Percentiles rank a stretch among this genome's conserved stretches.
Evolutionary conservation across 2,797 vertebrate species (phyloP).

Genomic region (Melanotaenia trifasciata): DNA sequence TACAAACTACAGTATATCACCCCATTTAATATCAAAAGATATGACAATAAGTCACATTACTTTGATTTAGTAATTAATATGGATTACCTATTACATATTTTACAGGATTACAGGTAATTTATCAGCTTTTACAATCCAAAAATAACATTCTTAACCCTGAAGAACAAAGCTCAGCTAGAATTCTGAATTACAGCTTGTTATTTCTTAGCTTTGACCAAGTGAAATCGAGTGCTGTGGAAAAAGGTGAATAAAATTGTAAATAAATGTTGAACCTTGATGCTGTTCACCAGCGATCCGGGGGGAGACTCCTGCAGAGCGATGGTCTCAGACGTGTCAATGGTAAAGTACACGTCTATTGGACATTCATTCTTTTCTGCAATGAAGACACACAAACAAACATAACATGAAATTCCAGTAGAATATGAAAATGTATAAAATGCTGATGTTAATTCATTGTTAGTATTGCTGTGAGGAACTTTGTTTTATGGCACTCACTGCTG

Average conservation of each 20-base stretch:
- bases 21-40: neutral
- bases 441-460: neutral
- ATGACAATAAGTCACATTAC: neutral
- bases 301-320: constrained; percentile 93
- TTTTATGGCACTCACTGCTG: constrained; percentile 63
- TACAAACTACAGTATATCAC: neutral
- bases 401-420: neutral
- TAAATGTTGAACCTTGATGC: constrained; percentile 82
- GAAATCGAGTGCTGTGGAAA: neutral
- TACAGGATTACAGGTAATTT: neutral
- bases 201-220: neutral
- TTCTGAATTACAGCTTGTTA: neutral
- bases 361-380: constrained; percentile 81
- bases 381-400: constrained; percentile 8
- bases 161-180: neutral
- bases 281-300: constrained; percentile 89
- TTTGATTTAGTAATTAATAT: neutral
- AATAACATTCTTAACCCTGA: neutral
- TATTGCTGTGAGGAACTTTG: neutral
- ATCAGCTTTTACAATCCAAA: neutral
- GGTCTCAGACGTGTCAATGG: constrained; percentile 97
- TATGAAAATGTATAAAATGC: neutral
- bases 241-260: neutral
- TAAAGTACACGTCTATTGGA: constrained; percentile 91
- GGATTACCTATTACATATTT: neutral